Evolutionary conservation across 2,888 invertebrate species (phyloP), one percentile per base, ranked within the genome.

Genomic region (Leucophora obtusa): DNA sequence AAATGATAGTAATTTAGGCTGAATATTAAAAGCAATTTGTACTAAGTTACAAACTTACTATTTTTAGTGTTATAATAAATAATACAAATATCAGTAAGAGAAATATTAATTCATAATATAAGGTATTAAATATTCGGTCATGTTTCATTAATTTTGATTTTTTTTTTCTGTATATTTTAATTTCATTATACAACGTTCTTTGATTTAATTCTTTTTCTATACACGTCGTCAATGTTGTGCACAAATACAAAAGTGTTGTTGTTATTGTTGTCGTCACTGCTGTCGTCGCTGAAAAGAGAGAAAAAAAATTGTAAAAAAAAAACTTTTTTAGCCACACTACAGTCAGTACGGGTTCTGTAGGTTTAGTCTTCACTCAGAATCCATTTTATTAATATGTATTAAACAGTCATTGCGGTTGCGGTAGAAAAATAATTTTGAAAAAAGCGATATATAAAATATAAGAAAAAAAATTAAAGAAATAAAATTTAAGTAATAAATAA

Each of bases 291-390:
- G 69, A 17, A 35, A 21, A 65, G 65, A 51, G 58, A 65, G 71
- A 66, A 68, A 50, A 72, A 69, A 51, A 58, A 35, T 35, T 62
- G 43, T 18, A 63, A 60, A 28, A 28, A 28, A 28, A 24, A 50
- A 60, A 71, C 66, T 72, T 72, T 72, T 58, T 66, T 73, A 77
- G 81, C 81, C 81, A 70, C 69, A 74, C 70, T 78, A 77, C 66
- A 74, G 77, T 66, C 70, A 78, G 66, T 77, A 77, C 66, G 65
- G 65, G 81, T 81, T 81, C 73, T 77, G 81, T 77, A 73, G 66
- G 77, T 81, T 81, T 38, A 81, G 81, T 81, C 81, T 77, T 81
- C 77, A 77, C 70, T 81, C 81, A 81, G 81, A 81, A 81, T 74
- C 70, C 81, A 81, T 74, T 81, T 81, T 77, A 81, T 81, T 81